These are phyloP conservation scores for Acanthurus tractus DNA, from an alignment of 2,797 vertebrate genomes.

Conservation along the genomic window DNA sequence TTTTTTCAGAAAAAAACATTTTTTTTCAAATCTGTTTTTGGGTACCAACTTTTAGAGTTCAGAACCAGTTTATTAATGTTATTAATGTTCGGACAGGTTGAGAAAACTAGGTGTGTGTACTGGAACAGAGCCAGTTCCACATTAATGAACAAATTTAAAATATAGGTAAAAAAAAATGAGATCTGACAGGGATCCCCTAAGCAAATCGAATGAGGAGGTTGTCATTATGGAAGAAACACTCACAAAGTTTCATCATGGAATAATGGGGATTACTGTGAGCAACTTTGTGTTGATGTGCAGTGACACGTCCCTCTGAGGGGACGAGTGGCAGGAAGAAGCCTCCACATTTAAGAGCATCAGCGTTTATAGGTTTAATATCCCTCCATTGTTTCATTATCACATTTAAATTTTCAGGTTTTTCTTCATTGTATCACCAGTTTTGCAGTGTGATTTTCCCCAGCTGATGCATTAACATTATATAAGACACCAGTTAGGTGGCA, in stretches of 20 bases:
- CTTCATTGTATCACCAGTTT: background rate
- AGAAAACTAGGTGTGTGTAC: too few relatives aligned
- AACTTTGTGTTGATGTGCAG: constrained; percentile 5
- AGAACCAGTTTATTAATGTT: too few relatives aligned
- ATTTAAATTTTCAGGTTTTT: background rate
- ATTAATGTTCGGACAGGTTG: too few relatives aligned
- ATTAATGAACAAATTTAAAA: too few relatives aligned
- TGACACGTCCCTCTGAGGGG: background rate
- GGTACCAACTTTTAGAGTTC: too few relatives aligned
- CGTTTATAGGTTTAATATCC: background rate
- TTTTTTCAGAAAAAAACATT: too few relatives aligned
- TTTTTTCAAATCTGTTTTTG: too few relatives aligned
- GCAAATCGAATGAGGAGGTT: background rate
- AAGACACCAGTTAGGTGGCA: background rate
- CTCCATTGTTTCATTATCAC: background rate
- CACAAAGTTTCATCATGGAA: background rate
- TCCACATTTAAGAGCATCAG: background rate
- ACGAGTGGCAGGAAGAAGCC: background rate
- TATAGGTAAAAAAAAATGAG: too few relatives aligned
- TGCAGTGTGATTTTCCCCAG: background rate
- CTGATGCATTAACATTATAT: background rate
- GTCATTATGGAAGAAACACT: background rate
- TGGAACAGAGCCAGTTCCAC: too few relatives aligned
- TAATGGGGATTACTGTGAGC: background rate
- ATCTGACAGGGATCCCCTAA: too few relatives aligned